Evolutionary conservation across 2,113 vertebrate species (phyloP).

Genomic region (Tor tambroides): DNA sequence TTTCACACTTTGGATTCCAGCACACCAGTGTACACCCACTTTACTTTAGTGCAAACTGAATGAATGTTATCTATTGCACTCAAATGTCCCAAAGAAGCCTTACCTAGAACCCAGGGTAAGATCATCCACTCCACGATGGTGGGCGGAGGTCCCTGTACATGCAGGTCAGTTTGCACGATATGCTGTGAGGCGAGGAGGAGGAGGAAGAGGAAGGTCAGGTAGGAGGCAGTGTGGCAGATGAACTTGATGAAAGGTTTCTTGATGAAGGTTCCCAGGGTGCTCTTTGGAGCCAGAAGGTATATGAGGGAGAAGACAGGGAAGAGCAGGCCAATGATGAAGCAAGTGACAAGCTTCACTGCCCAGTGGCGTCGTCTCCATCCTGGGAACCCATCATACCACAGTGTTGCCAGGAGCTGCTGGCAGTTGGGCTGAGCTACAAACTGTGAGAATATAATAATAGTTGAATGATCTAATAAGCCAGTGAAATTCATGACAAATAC

Average conservation of each 20-base stretch:
- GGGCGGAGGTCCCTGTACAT: constrained; percentile 87
- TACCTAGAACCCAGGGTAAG: constrained; percentile 89
- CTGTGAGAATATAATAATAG: constrained; percentile 66
- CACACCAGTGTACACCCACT: neutral
- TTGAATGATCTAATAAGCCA: neutral
- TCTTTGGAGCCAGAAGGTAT: constrained; percentile 87
- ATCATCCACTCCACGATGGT: constrained; percentile 92
- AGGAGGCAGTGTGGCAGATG: constrained; percentile 90
- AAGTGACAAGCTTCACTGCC: constrained; percentile 94
- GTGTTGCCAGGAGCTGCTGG: constrained; percentile 94
- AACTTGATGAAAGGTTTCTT: constrained; percentile 94
- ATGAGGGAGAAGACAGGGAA: constrained; percentile 86
- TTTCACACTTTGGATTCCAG: neutral
- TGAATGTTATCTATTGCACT: neutral
- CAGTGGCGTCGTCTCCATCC: constrained; percentile 97
- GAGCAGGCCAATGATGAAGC: constrained; percentile 89
- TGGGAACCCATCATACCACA: constrained; percentile 97
- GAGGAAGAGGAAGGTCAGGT: constrained; percentile 90
- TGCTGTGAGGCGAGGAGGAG: constrained; percentile 76
- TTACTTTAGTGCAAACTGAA: neutral
- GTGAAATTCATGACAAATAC: neutral
- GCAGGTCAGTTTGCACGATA: constrained; percentile 86
- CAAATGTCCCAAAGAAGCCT: constrained; percentile 40
- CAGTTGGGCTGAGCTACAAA: constrained; percentile 98
- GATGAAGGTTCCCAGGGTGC: constrained; percentile 88